A percentile compares a stretch with the other conserved stretches of the same genome.
Evolutionary conservation across 23 tunicate species (phyloP).

Genomic region (Ciona savignyi): DNA sequence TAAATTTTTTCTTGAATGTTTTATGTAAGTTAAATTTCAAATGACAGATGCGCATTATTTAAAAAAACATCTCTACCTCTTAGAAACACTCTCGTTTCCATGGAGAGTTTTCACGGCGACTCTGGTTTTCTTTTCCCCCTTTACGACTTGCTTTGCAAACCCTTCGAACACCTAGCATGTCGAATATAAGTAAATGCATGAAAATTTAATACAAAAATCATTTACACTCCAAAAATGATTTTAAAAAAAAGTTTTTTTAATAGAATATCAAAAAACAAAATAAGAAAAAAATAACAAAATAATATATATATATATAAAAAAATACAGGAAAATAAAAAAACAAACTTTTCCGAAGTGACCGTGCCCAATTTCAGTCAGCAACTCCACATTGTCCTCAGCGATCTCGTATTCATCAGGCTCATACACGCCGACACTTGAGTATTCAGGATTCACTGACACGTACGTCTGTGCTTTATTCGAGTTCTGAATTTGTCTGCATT

Average conservation of each 20-base stretch:
- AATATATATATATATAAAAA: no score
- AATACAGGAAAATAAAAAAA: no score
- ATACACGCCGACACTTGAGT: constrained; percentile 72
- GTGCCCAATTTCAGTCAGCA: constrained; percentile 51
- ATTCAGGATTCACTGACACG: constrained; percentile 81
- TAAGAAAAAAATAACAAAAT: no score
- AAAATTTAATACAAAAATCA: no score
- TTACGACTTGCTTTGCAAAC: constrained; percentile 45
- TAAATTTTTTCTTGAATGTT: no score
- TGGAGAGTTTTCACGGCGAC: constrained; percentile 78
- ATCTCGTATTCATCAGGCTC: constrained; percentile 83
- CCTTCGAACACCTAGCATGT: constrained; percentile 64
- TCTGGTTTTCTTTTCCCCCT: constrained; percentile 54
- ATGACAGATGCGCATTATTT: no score
- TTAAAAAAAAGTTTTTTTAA: no score
- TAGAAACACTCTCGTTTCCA: constrained; percentile 39
- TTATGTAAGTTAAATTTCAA: no score
- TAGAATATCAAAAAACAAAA: no score
- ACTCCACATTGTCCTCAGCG: constrained; percentile 37
- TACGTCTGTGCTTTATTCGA: constrained; percentile 46
- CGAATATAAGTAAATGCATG: no score
- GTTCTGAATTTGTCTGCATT: constrained; percentile 15
- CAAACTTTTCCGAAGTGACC: constrained; percentile 91
- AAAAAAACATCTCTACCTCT: constrained; percentile 24
- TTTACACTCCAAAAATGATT: no score